A percentile compares a stretch with the other conserved stretches of the same genome.
Evolutionary conservation across 1,140 invertebrate species (phyloP).

Genomic region (Delia radicum): DNA sequence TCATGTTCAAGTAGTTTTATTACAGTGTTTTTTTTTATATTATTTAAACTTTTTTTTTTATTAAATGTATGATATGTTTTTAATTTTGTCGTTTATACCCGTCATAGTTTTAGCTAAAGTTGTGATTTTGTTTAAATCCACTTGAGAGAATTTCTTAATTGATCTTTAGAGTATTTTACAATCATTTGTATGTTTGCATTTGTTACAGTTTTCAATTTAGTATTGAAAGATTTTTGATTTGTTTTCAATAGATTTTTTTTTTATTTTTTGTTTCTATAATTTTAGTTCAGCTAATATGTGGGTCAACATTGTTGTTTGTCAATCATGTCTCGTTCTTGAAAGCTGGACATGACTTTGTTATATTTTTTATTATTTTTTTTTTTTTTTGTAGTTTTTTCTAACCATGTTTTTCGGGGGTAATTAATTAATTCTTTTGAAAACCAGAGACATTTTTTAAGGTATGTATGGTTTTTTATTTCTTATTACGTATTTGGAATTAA

Average conservation of each 20-base stretch:
- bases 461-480: background rate
- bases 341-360: constrained; percentile 14
- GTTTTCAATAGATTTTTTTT: background rate
- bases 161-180: constrained; percentile 8
- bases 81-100: background rate
- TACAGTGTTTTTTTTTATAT: background rate
- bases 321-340: constrained; percentile 20
- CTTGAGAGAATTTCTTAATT: constrained; percentile 21
- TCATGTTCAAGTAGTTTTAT: background rate
- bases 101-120: background rate
- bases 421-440: constrained; percentile 16
- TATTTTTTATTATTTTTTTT: background rate
- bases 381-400: background rate
- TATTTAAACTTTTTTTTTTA: too few relatives aligned
- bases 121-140: background rate
- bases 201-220: background rate
- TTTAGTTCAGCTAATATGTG: background rate
- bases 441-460: constrained; percentile 14
- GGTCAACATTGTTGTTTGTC: constrained; percentile 20
- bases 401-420: constrained; percentile 12
- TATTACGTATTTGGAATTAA: background rate
- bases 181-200: constrained; percentile 2
- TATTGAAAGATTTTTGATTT: constrained; percentile 10
- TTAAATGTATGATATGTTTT: background rate
- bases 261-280: background rate